Evolutionary conservation across 2,888 invertebrate genomes (phyloP).

Genomic region (Luffia ferchaultella): DNA sequence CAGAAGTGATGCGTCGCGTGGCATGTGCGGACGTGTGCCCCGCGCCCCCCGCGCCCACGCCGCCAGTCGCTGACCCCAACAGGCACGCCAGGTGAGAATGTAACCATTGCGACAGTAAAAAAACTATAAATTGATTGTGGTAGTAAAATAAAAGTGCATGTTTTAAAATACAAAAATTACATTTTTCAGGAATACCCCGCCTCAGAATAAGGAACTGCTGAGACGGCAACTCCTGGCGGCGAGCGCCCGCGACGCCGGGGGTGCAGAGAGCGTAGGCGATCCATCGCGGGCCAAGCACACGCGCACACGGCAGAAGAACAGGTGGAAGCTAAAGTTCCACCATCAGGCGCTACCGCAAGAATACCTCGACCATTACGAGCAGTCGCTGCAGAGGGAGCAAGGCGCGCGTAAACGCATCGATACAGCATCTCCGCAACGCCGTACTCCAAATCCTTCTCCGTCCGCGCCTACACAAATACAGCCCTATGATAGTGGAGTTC

Average conservation of each 20-base stretch:
- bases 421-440: conserved; percentile 21
- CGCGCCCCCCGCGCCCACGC: conserved; percentile 34
- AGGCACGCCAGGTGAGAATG: not conserved
- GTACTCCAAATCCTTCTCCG: conserved; percentile 44
- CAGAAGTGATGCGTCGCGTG: conserved; percentile 63
- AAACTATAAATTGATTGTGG: not conserved
- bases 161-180: not conserved
- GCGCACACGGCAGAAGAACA: conserved; percentile 67
- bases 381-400: conserved; percentile 66
- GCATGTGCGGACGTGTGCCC: conserved; percentile 54
- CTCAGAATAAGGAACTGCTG: conserved; percentile 52
- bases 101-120: not conserved
- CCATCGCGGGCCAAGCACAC: conserved; percentile 39
- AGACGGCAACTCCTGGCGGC: conserved; percentile 49
- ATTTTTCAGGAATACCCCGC: conserved; percentile 34
- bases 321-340: conserved; percentile 81
- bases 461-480: conserved; percentile 19
- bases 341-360: conserved; percentile 82
- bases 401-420: conserved; percentile 28
- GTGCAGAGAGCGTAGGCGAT: conserved; percentile 28
- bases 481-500: not conserved
- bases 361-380: conserved; percentile 82
- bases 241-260: conserved; percentile 31
- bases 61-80: conserved; percentile 13
- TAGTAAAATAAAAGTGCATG: not conserved